A percentile compares a stretch with the other conserved stretches of the same genome.
Conservation (phyloP, 2,113 vertebrate genomes). For the Gila orcuttii region DNA sequence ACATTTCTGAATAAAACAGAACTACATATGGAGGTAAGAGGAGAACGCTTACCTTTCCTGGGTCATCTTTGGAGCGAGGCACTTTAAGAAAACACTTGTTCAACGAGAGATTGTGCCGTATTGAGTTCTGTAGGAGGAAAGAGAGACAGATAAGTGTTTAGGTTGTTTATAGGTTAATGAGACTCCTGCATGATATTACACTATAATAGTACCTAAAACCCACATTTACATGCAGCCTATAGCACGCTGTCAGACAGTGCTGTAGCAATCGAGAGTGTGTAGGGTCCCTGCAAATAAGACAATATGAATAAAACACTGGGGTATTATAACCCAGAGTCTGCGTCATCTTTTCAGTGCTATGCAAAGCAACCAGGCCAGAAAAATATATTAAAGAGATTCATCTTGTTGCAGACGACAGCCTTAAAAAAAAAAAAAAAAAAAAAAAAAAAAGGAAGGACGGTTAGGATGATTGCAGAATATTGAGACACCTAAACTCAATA, state of each 20-base stretch:
- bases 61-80: conserved; percentile 85
- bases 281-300: conserved; percentile 18
- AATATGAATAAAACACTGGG: conserved; percentile 30
- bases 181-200: conserved; percentile 13
- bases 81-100: conserved; percentile 87
- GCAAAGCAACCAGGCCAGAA: conserved; percentile 34
- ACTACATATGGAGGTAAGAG: neutral
- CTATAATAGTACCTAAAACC: conserved; percentile 8
- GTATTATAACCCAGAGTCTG: conserved; percentile 23
- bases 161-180: conserved; percentile 48
- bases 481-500: conserved; percentile 20
- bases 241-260: conserved; percentile 5
- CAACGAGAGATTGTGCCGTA: conserved; percentile 83
- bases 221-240: conserved; percentile 41
- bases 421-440: neutral
- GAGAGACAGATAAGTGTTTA: conserved; percentile 47
- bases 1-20: conserved; percentile 43
- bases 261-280: neutral
- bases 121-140: conserved; percentile 74
- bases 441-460: neutral
- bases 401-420: conserved; percentile 38
- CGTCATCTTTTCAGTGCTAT: conserved; percentile 32
- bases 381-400: conserved; percentile 54
- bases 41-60: conserved; percentile 76
- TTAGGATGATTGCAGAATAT: conserved; percentile 29